Conservation (phyloP, 2,113 vertebrate genomes). For the Trogon surrucura region DNA sequence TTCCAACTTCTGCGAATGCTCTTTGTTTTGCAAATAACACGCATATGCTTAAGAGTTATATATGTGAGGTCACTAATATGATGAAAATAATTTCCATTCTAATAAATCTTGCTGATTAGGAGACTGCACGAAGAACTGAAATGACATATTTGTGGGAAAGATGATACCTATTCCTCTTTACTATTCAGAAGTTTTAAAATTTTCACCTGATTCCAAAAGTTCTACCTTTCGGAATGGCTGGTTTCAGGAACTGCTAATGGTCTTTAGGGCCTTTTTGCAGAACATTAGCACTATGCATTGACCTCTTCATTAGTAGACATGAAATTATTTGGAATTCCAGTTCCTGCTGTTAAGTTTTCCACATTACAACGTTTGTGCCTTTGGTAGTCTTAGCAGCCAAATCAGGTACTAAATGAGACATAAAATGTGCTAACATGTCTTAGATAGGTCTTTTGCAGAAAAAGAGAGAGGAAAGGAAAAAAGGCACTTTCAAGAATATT, state of each 20-base stretch:
- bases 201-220: background rate
- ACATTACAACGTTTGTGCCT: background rate
- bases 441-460: background rate
- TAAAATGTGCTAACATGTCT: background rate
- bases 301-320: conserved; percentile 6
- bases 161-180: background rate
- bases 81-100: background rate
- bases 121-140: background rate
- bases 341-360: conserved; percentile 27
- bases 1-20: background rate
- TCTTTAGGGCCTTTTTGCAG: background rate
- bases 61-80: background rate
- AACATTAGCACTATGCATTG: conserved; percentile 5
- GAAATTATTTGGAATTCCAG: conserved; percentile 11
- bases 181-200: background rate
- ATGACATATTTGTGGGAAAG: background rate
- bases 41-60: background rate
- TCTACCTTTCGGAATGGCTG: background rate
- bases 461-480: background rate
- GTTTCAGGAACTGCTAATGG: conserved; percentile 1
- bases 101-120: background rate
- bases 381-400: background rate
- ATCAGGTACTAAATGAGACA: conserved; percentile 34
- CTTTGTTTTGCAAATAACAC: background rate
- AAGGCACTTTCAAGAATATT: background rate